These are phyloP conservation scores for Amyelois transitella DNA, from an alignment of 1,140 invertebrate species.

Conservation along the genomic window DNA sequence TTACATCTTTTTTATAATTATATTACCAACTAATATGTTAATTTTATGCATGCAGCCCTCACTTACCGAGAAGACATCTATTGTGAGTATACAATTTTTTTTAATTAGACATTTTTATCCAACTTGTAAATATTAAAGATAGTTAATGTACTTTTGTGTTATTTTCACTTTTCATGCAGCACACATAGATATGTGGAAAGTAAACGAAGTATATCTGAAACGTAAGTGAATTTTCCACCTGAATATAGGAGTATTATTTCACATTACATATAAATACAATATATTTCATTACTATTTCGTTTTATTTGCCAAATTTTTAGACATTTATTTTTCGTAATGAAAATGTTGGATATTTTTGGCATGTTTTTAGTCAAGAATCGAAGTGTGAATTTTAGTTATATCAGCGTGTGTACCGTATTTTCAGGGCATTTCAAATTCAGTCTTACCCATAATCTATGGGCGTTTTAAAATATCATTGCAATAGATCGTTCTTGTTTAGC, in stretches of 20 bases:
- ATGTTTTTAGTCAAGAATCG: no score
- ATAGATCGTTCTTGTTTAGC: no score
- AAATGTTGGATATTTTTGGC: no score
- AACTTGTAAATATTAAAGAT: background rate
- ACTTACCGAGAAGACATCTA: constrained; percentile 69
- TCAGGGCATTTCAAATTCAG: no score
- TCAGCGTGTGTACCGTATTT: no score
- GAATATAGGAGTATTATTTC: no score
- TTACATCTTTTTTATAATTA: constrained; percentile 14
- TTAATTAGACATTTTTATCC: background rate
- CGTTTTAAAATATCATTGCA: no score
- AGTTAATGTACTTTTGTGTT: background rate
- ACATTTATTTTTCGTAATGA: no score
- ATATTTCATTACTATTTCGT: constrained; percentile 5
- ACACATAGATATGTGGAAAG: constrained; percentile 65
- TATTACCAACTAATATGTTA: constrained; percentile 45
- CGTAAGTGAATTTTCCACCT: constrained; percentile 52
- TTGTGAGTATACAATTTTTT: constrained; percentile 56
- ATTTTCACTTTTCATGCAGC: constrained; percentile 52
- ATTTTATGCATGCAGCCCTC: constrained; percentile 72
- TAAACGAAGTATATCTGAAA: constrained; percentile 66
- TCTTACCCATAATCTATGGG: no score
- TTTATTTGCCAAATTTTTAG: no score
- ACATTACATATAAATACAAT: no score
- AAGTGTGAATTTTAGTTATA: no score